Base-by-base conservation (phyloP, 2,797 vertebrate species). In the Poecilia gillii region DNA sequence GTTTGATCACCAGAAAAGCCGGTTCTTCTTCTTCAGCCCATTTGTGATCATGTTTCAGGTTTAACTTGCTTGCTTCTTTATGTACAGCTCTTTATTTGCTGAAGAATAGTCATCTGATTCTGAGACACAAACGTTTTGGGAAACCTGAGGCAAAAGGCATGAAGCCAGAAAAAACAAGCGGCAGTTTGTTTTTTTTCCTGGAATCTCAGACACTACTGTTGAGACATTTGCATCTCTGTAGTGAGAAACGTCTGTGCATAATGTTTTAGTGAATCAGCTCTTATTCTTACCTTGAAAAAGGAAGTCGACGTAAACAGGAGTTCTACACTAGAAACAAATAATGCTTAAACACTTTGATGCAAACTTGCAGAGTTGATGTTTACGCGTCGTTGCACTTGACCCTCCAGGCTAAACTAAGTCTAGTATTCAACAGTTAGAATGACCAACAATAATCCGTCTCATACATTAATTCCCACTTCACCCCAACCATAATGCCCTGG, bases 41-140 rank as follows among this genome's bases (percentile, higher is more conserved):
- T 73, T 84, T 87, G 83, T 81, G 33, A 76, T 80, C 72, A 83
- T 66, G 71, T 77, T 91, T 91, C 89, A 84, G 73, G 89, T 90
- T 92, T 76, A 88, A 85, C 87, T 84, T 57, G 78, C 31, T 78
- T 73, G 77, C 80, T 85, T 90, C 87, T 81, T 83, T 80, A 74
- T 80, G 64, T 28, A 78, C 51, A 76, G 72, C 25, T 36, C 73
- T 47, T 75, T 76, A 71, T 83, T 85, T 64, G 76, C 23, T 74
- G 12, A 81, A 28, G 49, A 62, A 36, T 39, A 77, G n/a, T 47
- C 28, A 59, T 46, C 41, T 23, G 11, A 47, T 46, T 74, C 53
- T 49, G 13, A 55, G 6, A 73, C 66, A 68, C 28, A 71, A 68
- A 33, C 12, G 16, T 39, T 13, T 66, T 11, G 39, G 73, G 53